Percentiles rank a stretch among this genome's conserved stretches.
Evolutionary conservation across 1,140 invertebrate species (phyloP).

Genomic region (Drosophila aff.): DNA sequence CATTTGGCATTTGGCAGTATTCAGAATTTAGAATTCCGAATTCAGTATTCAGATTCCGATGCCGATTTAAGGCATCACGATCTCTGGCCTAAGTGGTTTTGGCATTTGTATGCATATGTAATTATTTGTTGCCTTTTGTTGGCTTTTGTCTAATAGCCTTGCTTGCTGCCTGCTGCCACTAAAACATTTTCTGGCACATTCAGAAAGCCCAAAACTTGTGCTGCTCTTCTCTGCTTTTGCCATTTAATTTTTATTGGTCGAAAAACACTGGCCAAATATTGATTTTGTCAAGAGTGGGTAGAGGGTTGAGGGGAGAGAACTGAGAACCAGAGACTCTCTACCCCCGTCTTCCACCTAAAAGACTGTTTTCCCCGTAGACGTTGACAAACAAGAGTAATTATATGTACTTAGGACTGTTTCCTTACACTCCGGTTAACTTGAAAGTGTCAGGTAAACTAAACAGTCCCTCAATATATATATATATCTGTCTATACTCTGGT

Average conservation of each 20-base stretch:
- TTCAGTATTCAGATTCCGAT: neutral
- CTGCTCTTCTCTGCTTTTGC: neutral
- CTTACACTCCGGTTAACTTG: slow-evolving; percentile 31
- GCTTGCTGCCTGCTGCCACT: slow-evolving; percentile 13
- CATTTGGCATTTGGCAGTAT: slow-evolving; percentile 7
- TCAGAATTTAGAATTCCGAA: neutral
- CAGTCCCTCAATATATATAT: neutral
- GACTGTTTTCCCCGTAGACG: slow-evolving; percentile 9
- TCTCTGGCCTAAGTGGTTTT: slow-evolving; percentile 25
- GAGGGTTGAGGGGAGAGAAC: neutral
- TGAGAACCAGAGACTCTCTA: neutral
- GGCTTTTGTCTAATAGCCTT: slow-evolving; percentile 26
- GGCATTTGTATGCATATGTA: slow-evolving; percentile 25
- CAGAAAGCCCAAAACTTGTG: slow-evolving; percentile 25
- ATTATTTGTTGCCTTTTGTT: slow-evolving; percentile 13
- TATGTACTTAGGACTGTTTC: slow-evolving; percentile 39
- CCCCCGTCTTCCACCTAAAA: neutral
- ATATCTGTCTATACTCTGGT: neutral
- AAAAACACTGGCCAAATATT: slow-evolving; percentile 34
- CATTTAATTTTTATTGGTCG: slow-evolving; percentile 40
- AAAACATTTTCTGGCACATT: slow-evolving; percentile 37
- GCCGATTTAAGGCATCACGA: slow-evolving; percentile 5
- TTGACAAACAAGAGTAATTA: slow-evolving; percentile 31
- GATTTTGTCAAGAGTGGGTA: slow-evolving; percentile 1
- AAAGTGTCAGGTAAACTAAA: slow-evolving; percentile 35